phyloP scores from a whole-genome alignment of 2,888 invertebrate species.

The Automeris io region DNA sequence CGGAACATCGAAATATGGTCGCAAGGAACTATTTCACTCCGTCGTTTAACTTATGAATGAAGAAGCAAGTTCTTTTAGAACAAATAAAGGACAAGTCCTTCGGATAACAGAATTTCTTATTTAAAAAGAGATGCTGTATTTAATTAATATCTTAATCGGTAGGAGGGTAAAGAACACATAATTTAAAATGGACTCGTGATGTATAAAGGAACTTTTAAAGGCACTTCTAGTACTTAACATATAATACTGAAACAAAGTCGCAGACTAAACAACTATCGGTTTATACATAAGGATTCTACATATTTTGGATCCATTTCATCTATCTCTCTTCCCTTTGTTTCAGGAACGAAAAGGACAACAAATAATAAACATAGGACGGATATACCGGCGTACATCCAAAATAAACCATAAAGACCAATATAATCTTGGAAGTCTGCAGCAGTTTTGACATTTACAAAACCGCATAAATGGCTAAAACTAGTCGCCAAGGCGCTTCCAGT shows the following conservation, averaged over 20 bases:
- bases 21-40: too few relatives aligned
- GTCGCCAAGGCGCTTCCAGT: constrained; percentile 84
- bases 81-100: too few relatives aligned
- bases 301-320: constrained; percentile 90
- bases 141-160: too few relatives aligned
- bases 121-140: too few relatives aligned
- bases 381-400: constrained; percentile 90
- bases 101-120: too few relatives aligned
- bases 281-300: constrained; percentile 74
- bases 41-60: too few relatives aligned
- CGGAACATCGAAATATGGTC: too few relatives aligned
- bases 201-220: constrained; percentile 33
- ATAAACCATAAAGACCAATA: constrained; percentile 87
- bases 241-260: constrained; percentile 28
- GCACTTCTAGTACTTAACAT: constrained; percentile 21
- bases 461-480: constrained; percentile 90
- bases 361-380: constrained; percentile 88
- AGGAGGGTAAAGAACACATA: too few relatives aligned
- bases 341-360: constrained; percentile 90
- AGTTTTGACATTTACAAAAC: constrained; percentile 89
- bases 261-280: constrained; percentile 55
- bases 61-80: too few relatives aligned
- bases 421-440: constrained; percentile 86
- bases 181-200: constrained; percentile 32
- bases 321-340: constrained; percentile 92